Conservation (phyloP, 2,888 invertebrate genomes). For the Synanthedon myopaeformis region DNA sequence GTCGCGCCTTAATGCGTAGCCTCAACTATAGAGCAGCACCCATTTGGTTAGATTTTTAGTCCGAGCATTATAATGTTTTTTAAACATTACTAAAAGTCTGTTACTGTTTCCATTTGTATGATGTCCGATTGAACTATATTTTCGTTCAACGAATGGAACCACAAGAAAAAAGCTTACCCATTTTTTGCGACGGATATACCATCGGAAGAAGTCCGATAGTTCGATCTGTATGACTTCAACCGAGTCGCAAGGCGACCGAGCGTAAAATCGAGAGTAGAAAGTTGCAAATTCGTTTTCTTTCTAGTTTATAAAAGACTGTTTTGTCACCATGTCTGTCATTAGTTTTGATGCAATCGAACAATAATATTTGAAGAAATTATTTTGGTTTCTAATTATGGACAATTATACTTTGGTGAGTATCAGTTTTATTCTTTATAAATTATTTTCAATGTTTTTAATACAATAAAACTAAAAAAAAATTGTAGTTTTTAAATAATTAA, state of each 20-base stretch:
- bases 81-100: no score
- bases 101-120: no score
- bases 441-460: no score
- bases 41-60: no score
- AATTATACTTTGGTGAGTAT: conserved; percentile 41
- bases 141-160: no score
- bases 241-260: conserved; percentile 11
- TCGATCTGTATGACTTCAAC: conserved; percentile 3
- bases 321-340: conserved; percentile 31
- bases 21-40: no score
- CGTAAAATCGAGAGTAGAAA: conserved; percentile 54
- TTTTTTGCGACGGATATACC: neutral
- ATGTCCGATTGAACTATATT: no score
- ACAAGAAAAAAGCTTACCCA: no score
- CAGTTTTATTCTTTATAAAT: conserved; percentile 4
- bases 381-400: conserved; percentile 27
- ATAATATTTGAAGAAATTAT: conserved; percentile 7
- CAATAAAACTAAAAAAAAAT: no score
- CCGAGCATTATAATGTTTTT: no score
- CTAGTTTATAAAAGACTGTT: conserved; percentile 54
- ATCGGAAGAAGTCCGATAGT: conserved; percentile 3
- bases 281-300: conserved; percentile 59
- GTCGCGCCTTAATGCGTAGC: no score
- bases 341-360: conserved; percentile 12
- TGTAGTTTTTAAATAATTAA: no score